A percentile compares a stretch with the other conserved stretches of the same genome.
These are phyloP conservation scores for Drusus annulatus DNA, from an alignment of 1,140 invertebrate species.

Conservation along the genomic window DNA sequence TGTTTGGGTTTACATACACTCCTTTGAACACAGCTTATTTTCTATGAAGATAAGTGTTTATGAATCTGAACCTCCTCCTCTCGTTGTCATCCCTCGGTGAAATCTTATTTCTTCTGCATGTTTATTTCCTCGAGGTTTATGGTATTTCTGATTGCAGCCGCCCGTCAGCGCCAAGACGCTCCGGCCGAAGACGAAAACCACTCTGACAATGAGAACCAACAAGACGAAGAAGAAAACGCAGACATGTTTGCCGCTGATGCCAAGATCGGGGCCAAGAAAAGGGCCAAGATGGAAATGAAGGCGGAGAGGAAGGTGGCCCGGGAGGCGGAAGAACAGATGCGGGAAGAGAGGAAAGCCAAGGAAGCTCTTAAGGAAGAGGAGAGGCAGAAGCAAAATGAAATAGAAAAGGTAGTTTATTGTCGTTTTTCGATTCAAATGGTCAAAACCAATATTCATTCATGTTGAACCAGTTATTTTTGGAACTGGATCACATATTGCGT, in stretches of 20 bases:
- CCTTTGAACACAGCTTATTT: too few species aligned
- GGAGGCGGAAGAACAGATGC: constrained; percentile 82
- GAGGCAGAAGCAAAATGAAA: constrained; percentile 76
- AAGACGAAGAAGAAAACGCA: constrained; percentile 67
- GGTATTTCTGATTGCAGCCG: constrained; percentile 34
- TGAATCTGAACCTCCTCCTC: too few species aligned
- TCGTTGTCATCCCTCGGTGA: too few species aligned
- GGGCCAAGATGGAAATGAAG: constrained; percentile 93
- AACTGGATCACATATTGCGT: too few species aligned
- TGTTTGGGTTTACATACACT: too few species aligned
- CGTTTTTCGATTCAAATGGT: neutral
- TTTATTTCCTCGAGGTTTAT: neutral
- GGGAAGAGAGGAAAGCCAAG: constrained; percentile 81
- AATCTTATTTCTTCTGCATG: too few species aligned
- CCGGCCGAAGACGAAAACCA: constrained; percentile 65
- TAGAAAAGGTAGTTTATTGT: constrained; percentile 67
- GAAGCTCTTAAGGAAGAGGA: constrained; percentile 83
- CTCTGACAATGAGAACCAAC: constrained; percentile 64
- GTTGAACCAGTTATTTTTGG: too few species aligned
- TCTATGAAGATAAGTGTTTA: too few species aligned
- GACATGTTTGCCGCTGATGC: constrained; percentile 69
- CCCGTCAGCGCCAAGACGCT: constrained; percentile 59
- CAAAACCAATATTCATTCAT: too few species aligned
- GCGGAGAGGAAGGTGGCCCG: constrained; percentile 89
- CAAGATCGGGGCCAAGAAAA: constrained; percentile 95